phyloP scores from a whole-genome alignment of 2,797 vertebrate species.

The Enteromius thamalakanensis region DNA sequence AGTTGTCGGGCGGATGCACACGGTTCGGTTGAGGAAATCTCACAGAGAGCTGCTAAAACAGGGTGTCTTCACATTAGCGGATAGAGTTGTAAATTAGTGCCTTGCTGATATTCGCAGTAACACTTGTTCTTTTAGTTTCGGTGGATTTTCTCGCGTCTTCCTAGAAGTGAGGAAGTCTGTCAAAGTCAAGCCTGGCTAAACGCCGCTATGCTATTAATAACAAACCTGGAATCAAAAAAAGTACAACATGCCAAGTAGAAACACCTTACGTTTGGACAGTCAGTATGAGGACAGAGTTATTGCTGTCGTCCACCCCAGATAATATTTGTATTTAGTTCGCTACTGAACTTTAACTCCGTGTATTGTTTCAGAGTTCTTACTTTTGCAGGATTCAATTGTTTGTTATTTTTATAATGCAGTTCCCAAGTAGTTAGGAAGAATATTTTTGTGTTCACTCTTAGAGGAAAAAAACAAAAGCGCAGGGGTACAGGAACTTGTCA shows the following conservation, averaged over 20 bases:
- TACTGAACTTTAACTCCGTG: background rate
- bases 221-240: background rate
- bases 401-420: constrained; percentile 8
- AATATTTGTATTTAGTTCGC: background rate
- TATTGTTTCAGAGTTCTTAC: background rate
- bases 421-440: constrained; percentile 10
- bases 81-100: constrained; percentile 42
- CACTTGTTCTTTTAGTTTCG: constrained; percentile 21
- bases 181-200: constrained; percentile 1
- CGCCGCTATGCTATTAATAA: constrained; percentile 1
- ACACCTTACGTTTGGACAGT: background rate
- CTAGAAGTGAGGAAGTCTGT: constrained; percentile 10
- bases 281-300: background rate
- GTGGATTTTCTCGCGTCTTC: background rate
- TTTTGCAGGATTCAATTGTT: background rate
- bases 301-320: background rate
- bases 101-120: constrained; percentile 43
- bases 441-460: background rate
- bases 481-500: no score
- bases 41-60: constrained; percentile 34
- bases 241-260: background rate
- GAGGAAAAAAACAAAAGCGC: background rate
- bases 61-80: constrained; percentile 35
- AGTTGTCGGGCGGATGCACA: constrained; percentile 8
- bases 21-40: constrained; percentile 7